Conservation (phyloP, 2,888 invertebrate genomes). For the Stenotaenia linearis region DNA sequence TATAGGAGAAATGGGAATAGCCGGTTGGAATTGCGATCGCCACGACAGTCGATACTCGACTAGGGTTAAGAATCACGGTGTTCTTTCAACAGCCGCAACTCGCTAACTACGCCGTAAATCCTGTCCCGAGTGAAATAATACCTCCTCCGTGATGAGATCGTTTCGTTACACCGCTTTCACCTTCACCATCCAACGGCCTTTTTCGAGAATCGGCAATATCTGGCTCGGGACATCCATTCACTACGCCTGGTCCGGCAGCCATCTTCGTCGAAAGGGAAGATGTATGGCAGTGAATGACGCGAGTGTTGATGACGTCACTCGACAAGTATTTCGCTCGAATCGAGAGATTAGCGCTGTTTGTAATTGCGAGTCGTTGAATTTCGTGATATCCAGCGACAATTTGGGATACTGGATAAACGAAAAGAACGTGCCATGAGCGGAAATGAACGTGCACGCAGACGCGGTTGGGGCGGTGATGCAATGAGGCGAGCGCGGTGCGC, state of each 20-base stretch:
- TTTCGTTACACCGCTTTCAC: slow-evolving; percentile 37
- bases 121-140: slow-evolving; percentile 14
- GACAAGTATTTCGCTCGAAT: background rate
- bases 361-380: background rate
- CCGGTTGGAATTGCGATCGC: background rate
- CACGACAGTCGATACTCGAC: background rate
- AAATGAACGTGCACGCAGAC: background rate
- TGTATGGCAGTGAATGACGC: slow-evolving; percentile 17
- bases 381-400: background rate
- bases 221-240: slow-evolving; percentile 37
- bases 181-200: slow-evolving; percentile 37
- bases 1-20: no score
- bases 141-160: slow-evolving; percentile 36
- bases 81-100: slow-evolving; percentile 3
- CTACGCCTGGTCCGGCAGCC: slow-evolving; percentile 36
- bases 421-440: background rate
- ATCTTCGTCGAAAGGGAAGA: slow-evolving; percentile 34
- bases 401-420: background rate
- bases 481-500: background rate
- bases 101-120: background rate
- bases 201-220: slow-evolving; percentile 37
- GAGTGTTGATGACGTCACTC: slow-evolving; percentile 17
- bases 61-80: background rate
- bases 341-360: background rate
- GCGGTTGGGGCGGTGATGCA: background rate